Percentiles rank a stretch among this genome's conserved stretches.
Evolutionary conservation across 2,113 vertebrate genomes (phyloP).

Genomic region (Atractosteus spatula): DNA sequence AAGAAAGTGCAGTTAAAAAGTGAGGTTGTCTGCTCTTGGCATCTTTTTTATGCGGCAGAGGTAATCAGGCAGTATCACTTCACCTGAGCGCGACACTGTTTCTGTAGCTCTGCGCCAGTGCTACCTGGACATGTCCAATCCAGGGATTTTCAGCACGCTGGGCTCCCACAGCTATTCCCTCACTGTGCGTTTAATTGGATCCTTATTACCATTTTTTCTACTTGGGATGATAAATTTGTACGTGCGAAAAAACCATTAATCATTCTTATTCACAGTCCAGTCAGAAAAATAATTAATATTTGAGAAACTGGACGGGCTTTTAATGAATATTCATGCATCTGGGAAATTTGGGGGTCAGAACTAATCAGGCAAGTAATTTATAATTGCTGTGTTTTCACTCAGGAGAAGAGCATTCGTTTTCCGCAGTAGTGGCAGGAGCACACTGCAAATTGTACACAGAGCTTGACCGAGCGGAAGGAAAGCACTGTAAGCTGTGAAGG

Average conservation of each 20-base stretch:
- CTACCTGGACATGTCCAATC: too few species aligned
- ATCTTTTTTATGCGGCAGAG: too few species aligned
- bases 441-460: background rate
- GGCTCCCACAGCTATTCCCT: slow-evolving; percentile 38
- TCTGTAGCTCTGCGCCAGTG: too few species aligned
- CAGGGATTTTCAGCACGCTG: background rate
- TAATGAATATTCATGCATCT: slow-evolving; percentile 76
- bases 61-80: too few species aligned
- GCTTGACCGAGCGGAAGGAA: background rate
- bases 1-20: too few species aligned
- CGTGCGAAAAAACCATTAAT: slow-evolving; percentile 76
- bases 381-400: slow-evolving; percentile 70
- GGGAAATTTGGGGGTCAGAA: slow-evolving; percentile 75
- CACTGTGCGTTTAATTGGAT: slow-evolving; percentile 77
- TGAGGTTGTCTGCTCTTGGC: too few species aligned
- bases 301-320: slow-evolving; percentile 36
- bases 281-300: slow-evolving; percentile 52
- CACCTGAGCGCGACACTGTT: too few species aligned
- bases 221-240: slow-evolving; percentile 73
- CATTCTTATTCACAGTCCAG: slow-evolving; percentile 75
- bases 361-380: slow-evolving; percentile 77
- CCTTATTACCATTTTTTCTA: slow-evolving; percentile 70
- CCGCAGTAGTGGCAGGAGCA: background rate
- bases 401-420: slow-evolving; percentile 27
- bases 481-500: background rate